phyloP scores from a whole-genome alignment of 2,888 invertebrate genomes.

The Hydroisotoma schaefferi region DNA sequence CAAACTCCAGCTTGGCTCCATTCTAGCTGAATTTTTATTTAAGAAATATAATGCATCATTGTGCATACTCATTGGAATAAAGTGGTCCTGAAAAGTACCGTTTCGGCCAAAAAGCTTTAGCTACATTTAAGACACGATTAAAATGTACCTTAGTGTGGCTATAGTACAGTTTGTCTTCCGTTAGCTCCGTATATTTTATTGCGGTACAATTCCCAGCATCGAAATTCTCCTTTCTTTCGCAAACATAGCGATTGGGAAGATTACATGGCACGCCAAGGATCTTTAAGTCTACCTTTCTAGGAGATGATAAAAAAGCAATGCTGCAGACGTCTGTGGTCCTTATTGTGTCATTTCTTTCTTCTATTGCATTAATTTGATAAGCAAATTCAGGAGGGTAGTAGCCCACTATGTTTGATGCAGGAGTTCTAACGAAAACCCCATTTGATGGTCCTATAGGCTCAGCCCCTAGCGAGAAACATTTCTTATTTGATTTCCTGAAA shows the following conservation, averaged over 20 bases:
- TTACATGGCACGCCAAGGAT: neutral
- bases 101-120: too few species aligned
- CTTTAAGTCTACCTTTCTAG: neutral
- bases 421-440: neutral
- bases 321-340: neutral
- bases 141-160: neutral
- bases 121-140: too few species aligned
- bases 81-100: too few species aligned
- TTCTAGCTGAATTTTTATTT: neutral
- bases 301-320: constrained; percentile 3
- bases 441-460: constrained; percentile 6
- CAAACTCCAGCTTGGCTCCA: constrained; percentile 2
- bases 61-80: neutral
- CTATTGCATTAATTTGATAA: neutral
- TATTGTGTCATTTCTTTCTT: neutral
- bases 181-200: neutral
- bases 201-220: neutral
- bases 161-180: neutral
- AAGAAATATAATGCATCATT: neutral
- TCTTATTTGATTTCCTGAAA: too few species aligned
- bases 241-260: neutral
- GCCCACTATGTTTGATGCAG: neutral
- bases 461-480: too few species aligned
- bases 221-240: neutral
- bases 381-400: neutral